Percentiles rank a stretch among this genome's conserved stretches.
Evolutionary conservation across 1,140 invertebrate genomes (phyloP).

Genomic region (Drosophila erecta): DNA sequence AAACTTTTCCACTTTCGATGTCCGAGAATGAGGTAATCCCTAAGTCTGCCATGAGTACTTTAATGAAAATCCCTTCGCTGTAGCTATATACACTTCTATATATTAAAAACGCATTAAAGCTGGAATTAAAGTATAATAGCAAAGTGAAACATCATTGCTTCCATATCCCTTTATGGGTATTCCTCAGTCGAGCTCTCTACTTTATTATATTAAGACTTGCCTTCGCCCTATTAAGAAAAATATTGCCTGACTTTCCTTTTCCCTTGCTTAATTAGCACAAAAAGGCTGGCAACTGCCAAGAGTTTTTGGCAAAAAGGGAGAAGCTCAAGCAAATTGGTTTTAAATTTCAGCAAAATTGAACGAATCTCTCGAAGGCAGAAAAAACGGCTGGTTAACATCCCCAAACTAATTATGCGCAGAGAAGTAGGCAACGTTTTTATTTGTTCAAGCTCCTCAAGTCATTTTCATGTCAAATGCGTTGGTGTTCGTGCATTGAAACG

Average conservation of each 20-base stretch:
- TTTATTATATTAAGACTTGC: conserved; percentile 3
- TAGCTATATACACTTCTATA: neutral
- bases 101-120: too few relatives aligned
- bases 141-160: neutral
- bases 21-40: conserved; percentile 7
- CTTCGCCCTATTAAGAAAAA: conserved; percentile 32
- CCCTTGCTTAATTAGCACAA: conserved; percentile 68
- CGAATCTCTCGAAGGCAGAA: conserved; percentile 4
- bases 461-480: conserved; percentile 4
- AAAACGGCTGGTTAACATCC: conserved; percentile 15
- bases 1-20: conserved; percentile 58
- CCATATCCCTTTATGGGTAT: neutral
- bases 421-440: conserved; percentile 56
- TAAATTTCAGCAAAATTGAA: conserved; percentile 66
- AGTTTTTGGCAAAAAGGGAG: conserved; percentile 26
- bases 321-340: conserved; percentile 69
- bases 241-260: conserved; percentile 24
- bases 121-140: neutral
- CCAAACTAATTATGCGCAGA: conserved; percentile 61
- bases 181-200: conserved; percentile 7
- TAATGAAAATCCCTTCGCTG: conserved; percentile 6
- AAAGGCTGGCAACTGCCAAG: conserved; percentile 48
- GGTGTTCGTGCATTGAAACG: conserved; percentile 51
- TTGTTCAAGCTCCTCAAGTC: conserved; percentile 2
- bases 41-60: neutral